Evolutionary conservation across 2,113 vertebrate genomes (phyloP).

Genomic region (Speoplatyrhinus poulsoni): DNA sequence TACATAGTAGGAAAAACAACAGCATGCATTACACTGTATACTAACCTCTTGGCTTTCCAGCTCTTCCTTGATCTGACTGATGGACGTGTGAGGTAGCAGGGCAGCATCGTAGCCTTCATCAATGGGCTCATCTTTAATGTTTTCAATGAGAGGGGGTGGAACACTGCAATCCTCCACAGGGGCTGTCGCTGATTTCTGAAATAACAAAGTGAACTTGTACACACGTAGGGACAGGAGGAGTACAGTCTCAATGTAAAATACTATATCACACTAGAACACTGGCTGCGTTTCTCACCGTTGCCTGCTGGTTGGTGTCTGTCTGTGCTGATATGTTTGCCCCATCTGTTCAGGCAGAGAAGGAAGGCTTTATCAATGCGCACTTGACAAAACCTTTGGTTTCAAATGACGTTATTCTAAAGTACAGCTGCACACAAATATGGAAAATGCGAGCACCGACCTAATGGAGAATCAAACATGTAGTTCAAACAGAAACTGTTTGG

Average conservation of each 20-base stretch:
- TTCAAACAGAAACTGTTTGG: no score
- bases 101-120: slow-evolving; percentile 96
- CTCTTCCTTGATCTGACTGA: slow-evolving; percentile 92
- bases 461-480: no score
- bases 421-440: no score
- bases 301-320: slow-evolving; percentile 59
- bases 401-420: no score
- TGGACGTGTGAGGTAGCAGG: slow-evolving; percentile 75
- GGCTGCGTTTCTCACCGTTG: slow-evolving; percentile 28
- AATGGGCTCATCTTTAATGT: slow-evolving; percentile 96
- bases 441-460: no score
- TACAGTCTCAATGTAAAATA: background rate
- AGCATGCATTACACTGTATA: background rate
- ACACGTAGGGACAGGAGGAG: background rate
- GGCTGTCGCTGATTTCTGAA: slow-evolving; percentile 46
- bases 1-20: background rate
- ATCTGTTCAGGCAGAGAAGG: slow-evolving; percentile 33
- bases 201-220: background rate
- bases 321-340: slow-evolving; percentile 51
- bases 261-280: background rate
- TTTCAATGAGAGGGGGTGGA: slow-evolving; percentile 80
- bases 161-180: slow-evolving; percentile 71
- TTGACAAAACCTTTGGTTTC: no score
- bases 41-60: slow-evolving; percentile 90
- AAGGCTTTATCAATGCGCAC: background rate